phyloP scores from a whole-genome alignment of 2,113 vertebrate genomes.

The Elephas maximus region DNA sequence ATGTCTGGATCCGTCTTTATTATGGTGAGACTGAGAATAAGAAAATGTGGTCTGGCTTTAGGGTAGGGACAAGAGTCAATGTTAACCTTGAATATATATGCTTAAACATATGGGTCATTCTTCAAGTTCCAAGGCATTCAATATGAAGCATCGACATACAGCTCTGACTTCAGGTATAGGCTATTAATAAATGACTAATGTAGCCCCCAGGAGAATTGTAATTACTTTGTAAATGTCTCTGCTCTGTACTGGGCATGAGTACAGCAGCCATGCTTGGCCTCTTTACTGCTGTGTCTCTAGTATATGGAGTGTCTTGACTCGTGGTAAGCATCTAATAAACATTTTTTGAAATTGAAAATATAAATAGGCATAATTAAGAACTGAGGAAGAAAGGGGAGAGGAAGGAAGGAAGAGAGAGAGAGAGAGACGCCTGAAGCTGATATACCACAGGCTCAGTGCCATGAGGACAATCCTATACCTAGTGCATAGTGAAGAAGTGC shows the following conservation, averaged over 20 bases:
- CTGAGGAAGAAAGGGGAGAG: too few species aligned
- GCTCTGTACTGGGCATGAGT: background rate
- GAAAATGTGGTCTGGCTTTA: slow-evolving; percentile 42
- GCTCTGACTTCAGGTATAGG: slow-evolving; percentile 10
- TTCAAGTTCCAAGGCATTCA: background rate
- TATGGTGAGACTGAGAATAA: slow-evolving; percentile 39
- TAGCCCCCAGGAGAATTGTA: background rate
- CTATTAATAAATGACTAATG: slow-evolving; percentile 11
- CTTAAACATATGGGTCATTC: slow-evolving; percentile 1
- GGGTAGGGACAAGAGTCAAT: slow-evolving; percentile 25
- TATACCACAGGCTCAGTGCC: background rate
- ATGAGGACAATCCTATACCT: background rate
- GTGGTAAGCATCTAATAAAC: background rate
- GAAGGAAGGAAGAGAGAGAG: too few species aligned
- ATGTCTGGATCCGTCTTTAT: background rate
- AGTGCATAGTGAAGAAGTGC: background rate
- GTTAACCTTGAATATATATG: slow-evolving; percentile 14
- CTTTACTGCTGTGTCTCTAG: background rate
- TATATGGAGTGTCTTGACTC: background rate
- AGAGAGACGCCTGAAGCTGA: background rate
- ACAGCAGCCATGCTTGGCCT: background rate
- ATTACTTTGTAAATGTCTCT: slow-evolving; percentile 43
- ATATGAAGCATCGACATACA: background rate
- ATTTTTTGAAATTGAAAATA: background rate
- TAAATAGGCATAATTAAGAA: background rate